These are phyloP conservation scores for Climacteris rufus DNA, from an alignment of 2,113 vertebrate genomes.

Conservation along the genomic window DNA sequence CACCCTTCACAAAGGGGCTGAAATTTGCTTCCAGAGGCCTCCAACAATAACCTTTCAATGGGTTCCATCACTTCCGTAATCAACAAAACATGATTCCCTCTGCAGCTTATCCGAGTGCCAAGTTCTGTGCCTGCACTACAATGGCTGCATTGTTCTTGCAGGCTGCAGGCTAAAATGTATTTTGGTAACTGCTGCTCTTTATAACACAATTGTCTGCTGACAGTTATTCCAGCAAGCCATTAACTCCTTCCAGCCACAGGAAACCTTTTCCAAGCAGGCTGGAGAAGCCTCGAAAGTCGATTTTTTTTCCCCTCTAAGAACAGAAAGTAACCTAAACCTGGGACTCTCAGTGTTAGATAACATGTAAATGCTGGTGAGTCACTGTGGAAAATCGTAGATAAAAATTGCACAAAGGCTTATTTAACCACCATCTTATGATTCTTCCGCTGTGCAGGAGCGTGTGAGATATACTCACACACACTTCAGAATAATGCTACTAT, in stretches of 20 bases:
- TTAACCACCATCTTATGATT: not conserved
- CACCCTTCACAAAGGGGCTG: not conserved
- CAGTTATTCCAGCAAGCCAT: not conserved
- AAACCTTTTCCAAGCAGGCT: not conserved
- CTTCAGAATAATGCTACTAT: not conserved
- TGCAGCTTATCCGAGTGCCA: not conserved
- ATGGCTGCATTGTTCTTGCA: not conserved
- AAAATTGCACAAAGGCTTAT: constrained; percentile 46
- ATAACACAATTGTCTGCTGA: constrained; percentile 8
- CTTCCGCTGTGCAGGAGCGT: not conserved
- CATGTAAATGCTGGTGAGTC: constrained; percentile 60
- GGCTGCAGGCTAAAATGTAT: not conserved
- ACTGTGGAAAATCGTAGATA: constrained; percentile 7
- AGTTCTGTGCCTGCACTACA: not conserved
- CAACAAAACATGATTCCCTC: constrained; percentile 35
- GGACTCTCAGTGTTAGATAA: constrained; percentile 40
- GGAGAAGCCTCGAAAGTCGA: not conserved
- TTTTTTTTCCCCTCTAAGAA: not conserved
- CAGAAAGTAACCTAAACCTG: not conserved
- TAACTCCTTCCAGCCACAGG: not conserved
- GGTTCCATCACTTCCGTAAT: constrained; percentile 44
- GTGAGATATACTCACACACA: not conserved
- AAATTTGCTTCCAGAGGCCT: not conserved
- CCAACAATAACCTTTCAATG: not conserved
- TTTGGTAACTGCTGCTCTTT: constrained; percentile 44